Percentiles rank a stretch among this genome's conserved stretches.
phyloP scores from a whole-genome alignment of 1,140 invertebrate species.

The Drosophila virilis region DNA sequence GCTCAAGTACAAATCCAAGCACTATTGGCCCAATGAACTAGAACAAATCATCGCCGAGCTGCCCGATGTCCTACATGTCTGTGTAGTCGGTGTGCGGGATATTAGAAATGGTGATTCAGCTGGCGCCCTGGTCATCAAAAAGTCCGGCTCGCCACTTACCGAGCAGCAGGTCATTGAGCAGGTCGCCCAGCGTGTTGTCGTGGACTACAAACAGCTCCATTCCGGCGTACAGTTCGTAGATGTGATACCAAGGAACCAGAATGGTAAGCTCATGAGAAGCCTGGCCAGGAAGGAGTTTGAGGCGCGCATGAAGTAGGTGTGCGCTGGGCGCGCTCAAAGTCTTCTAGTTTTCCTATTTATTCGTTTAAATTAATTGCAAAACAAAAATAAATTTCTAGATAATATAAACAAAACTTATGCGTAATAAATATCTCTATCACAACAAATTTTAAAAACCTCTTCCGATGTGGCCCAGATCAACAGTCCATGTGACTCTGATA shows the following conservation, averaged over 20 bases:
- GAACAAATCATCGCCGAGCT: conserved; percentile 66
- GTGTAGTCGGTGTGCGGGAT: conserved; percentile 66
- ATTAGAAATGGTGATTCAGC: conserved; percentile 55
- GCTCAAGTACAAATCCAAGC: conserved; percentile 83
- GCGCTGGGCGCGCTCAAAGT: too few species aligned
- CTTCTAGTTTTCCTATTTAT: not conserved
- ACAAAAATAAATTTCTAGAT: not conserved
- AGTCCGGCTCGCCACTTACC: conserved; percentile 38
- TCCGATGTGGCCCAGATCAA: too few species aligned
- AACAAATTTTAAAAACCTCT: too few species aligned
- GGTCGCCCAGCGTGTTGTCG: conserved; percentile 56
- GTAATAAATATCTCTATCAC: not conserved
- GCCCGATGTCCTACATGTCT: conserved; percentile 61
- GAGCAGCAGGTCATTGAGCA: conserved; percentile 60
- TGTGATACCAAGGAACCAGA: conserved; percentile 85
- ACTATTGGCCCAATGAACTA: conserved; percentile 74
- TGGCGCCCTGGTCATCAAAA: conserved; percentile 62
- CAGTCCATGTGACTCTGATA: not conserved
- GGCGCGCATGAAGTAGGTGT: conserved; percentile 24
- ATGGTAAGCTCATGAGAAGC: conserved; percentile 84
- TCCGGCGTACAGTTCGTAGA: conserved; percentile 84
- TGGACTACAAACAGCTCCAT: conserved; percentile 77
- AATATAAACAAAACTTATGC: not conserved
- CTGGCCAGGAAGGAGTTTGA: conserved; percentile 52
- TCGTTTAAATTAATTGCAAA: not conserved